phyloP scores from a whole-genome alignment of 2,888 invertebrate species.

The Stramonita haemastoma region DNA sequence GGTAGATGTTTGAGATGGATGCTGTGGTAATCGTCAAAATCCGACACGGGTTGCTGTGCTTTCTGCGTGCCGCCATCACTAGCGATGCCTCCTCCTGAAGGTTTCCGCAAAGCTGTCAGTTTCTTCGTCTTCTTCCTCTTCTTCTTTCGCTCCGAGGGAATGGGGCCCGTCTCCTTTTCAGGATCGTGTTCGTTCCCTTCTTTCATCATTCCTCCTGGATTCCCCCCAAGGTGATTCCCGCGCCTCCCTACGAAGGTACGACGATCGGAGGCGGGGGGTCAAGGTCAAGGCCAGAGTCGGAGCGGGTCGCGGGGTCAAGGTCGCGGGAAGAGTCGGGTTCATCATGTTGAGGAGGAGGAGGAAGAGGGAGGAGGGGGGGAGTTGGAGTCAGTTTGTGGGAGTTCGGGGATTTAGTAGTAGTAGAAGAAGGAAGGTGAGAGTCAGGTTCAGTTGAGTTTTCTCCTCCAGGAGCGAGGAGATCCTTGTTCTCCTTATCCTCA shows the following conservation, averaged over 20 bases:
- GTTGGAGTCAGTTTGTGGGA: neutral
- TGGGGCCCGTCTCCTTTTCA: neutral
- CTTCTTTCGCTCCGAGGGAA: neutral
- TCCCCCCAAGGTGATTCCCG: neutral
- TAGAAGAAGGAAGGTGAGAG: too few species aligned
- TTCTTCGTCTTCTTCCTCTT: constrained; percentile 16
- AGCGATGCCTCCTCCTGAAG: neutral
- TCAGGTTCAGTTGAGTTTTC: too few species aligned
- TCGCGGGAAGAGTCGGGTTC: neutral
- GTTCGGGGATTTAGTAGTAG: too few species aligned
- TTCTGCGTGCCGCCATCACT: neutral
- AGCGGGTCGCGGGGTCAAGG: neutral
- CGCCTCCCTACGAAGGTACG: neutral
- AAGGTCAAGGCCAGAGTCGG: neutral
- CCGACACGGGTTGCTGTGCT: neutral
- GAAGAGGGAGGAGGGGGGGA: neutral
- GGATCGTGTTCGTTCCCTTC: neutral
- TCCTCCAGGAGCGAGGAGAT: neutral
- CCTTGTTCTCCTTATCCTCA: neutral
- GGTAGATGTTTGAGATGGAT: neutral
- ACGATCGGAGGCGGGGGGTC: neutral
- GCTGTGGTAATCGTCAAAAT: constrained; percentile 18
- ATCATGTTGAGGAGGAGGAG: too few species aligned
- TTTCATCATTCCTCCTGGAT: too few species aligned
- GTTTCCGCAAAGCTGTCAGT: neutral